Evolutionary conservation across 2,797 vertebrate species (phyloP).

Genomic region (Otolemur crassicaudatus): DNA sequence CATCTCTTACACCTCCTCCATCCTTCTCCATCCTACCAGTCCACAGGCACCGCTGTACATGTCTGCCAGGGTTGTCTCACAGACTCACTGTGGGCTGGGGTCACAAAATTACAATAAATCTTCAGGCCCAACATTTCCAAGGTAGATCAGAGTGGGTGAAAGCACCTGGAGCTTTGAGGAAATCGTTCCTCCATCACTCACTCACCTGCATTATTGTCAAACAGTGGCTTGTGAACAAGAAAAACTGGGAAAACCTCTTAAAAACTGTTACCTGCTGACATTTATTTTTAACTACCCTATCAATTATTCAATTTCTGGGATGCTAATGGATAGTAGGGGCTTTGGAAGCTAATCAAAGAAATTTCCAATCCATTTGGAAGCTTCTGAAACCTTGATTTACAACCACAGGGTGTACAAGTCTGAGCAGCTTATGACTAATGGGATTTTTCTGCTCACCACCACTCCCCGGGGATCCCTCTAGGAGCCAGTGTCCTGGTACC

Average conservation of each 20-base stretch:
- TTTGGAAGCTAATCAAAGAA: conserved; percentile 84
- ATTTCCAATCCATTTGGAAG: conserved; percentile 81
- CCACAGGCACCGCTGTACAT: fast-evolving
- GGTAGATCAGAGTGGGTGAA: neutral
- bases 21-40: neutral
- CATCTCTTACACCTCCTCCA: fast-evolving
- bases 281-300: conserved; percentile 86
- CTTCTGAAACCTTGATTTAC: conserved; percentile 81
- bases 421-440: conserved; percentile 50
- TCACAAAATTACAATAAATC: neutral
- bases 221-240: conserved; percentile 71
- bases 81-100: neutral
- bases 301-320: conserved; percentile 87
- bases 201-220: conserved; percentile 61
- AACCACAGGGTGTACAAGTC: conserved; percentile 72
- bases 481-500: neutral
- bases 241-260: conserved; percentile 81
- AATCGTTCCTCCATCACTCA: conserved; percentile 67
- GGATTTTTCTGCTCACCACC: conserved; percentile 57
- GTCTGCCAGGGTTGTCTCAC: neutral
- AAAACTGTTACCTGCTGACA: conserved; percentile 74
- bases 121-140: neutral
- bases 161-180: neutral
- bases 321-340: conserved; percentile 83
- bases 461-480: neutral